A percentile compares a stretch with the other conserved stretches of the same genome.
These are phyloP conservation scores for Neogale vison DNA, from an alignment of 2,113 vertebrate species.

Conservation along the genomic window DNA sequence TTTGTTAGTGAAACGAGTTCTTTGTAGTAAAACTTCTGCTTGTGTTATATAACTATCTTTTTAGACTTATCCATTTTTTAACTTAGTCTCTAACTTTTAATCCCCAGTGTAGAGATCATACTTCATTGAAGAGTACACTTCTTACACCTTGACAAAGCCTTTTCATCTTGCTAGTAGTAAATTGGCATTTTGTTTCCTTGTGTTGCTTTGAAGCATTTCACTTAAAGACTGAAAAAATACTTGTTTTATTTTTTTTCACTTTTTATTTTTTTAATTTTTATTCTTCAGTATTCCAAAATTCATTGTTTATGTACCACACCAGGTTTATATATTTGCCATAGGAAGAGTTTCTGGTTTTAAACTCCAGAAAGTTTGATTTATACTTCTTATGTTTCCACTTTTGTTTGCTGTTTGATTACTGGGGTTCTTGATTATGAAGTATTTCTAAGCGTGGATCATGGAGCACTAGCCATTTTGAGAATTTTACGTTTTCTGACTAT, in stretches of 20 bases:
- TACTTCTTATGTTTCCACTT: background rate
- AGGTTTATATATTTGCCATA: background rate
- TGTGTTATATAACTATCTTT: background rate
- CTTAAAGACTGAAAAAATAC: background rate
- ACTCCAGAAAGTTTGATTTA: background rate
- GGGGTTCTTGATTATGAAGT: background rate
- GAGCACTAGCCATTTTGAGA: background rate
- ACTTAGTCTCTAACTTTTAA: background rate
- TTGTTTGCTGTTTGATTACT: background rate
- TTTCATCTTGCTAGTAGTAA: constrained; percentile 12
- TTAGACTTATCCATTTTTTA: background rate
- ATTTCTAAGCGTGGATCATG: background rate
- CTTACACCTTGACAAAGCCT: background rate
- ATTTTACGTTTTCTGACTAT: constrained; percentile 21
- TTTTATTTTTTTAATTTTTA: too few relatives aligned
- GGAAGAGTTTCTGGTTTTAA: background rate
- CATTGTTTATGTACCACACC: too few relatives aligned
- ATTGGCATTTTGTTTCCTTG: background rate
- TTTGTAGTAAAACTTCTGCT: background rate
- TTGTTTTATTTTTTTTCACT: background rate
- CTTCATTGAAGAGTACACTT: background rate
- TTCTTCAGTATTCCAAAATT: too few relatives aligned
- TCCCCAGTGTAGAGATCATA: background rate
- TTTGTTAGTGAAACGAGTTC: background rate
- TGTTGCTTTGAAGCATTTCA: constrained; percentile 32